Evolutionary conservation across 1,140 invertebrate genomes (phyloP).

Genomic region (Papilio xuthus): DNA sequence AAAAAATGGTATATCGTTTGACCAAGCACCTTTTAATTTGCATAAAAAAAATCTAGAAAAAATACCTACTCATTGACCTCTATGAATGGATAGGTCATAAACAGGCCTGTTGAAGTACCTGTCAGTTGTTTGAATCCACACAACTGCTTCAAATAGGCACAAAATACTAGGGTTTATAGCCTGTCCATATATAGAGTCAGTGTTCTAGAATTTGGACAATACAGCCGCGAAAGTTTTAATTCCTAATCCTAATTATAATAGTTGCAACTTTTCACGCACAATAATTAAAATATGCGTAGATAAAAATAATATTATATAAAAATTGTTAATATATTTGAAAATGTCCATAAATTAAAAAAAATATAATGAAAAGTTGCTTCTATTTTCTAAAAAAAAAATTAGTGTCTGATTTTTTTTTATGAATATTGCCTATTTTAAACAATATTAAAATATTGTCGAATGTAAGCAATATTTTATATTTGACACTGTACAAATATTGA

Average conservation of each 20-base stretch:
- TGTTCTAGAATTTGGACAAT: no score
- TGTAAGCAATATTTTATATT: background rate
- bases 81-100: no score
- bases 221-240: background rate
- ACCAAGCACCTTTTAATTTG: background rate
- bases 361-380: conserved; percentile 36
- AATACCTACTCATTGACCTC: no score
- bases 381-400: background rate
- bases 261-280: conserved; percentile 38
- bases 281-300: conserved; percentile 24
- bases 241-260: background rate
- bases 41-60: background rate
- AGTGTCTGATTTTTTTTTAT: conserved; percentile 18
- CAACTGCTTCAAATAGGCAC: no score
- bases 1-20: background rate
- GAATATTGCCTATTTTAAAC: background rate
- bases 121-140: no score
- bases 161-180: no score
- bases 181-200: no score
- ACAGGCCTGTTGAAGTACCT: no score
- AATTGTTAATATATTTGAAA: conserved; percentile 1
- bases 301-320: background rate
- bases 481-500: background rate
- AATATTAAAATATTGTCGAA: background rate
- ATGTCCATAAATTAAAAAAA: conserved; percentile 35